Evolutionary conservation across 2,797 vertebrate genomes (phyloP).

Genomic region (Platyrinchus mystaceus): DNA sequence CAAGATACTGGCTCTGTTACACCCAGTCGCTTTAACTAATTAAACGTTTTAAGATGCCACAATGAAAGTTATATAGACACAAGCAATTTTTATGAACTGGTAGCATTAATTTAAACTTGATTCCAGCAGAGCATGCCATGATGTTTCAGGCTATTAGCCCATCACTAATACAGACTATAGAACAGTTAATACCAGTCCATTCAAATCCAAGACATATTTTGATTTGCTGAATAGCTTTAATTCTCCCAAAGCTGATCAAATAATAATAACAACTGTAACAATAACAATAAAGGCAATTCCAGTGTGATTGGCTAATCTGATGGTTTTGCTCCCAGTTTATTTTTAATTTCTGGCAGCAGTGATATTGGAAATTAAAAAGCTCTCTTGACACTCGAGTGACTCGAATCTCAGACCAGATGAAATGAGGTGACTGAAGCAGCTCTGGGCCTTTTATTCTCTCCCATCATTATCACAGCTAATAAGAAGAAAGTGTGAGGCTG

Average conservation of each 20-base stretch:
- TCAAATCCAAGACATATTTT: conserved; percentile 39
- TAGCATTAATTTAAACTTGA: conserved; percentile 43
- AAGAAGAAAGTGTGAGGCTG: conserved; percentile 40
- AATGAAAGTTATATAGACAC: neutral
- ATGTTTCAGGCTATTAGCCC: conserved; percentile 36
- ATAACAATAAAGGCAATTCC: conserved; percentile 52
- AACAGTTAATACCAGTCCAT: conserved; percentile 26
- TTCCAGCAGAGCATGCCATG: conserved; percentile 12
- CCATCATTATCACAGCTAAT: conserved; percentile 62
- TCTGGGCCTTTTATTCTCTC: conserved; percentile 62
- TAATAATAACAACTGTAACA: conserved; percentile 43
- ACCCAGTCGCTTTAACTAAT: neutral
- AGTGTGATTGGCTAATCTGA: conserved; percentile 59
- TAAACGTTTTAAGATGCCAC: conserved; percentile 1
- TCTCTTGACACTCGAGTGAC: conserved; percentile 61
- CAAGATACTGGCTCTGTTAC: neutral
- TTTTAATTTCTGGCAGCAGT: conserved; percentile 67
- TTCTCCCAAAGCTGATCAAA: conserved; percentile 52
- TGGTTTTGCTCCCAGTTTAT: conserved; percentile 52
- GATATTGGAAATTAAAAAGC: conserved; percentile 65
- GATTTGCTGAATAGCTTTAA: conserved; percentile 46
- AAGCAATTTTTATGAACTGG: conserved; percentile 24
- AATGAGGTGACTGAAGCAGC: conserved; percentile 67
- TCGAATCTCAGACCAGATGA: conserved; percentile 56
- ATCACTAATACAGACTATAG: neutral